Evolutionary conservation across 2,888 invertebrate species (phyloP).

Genomic region (Tetropium fuscum): DNA sequence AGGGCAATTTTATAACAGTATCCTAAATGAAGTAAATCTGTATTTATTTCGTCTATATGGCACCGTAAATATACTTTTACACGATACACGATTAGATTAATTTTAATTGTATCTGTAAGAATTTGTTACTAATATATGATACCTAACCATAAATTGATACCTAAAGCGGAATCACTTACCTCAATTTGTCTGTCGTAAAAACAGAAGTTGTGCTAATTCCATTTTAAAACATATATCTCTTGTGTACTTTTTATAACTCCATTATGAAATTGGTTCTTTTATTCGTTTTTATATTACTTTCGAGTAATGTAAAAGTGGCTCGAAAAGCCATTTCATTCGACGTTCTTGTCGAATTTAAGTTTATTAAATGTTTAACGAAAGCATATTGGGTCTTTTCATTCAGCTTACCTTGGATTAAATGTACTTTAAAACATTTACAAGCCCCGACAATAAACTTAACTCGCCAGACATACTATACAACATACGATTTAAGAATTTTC

Average conservation of each 20-base stretch:
- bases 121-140: too few relatives aligned
- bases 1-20: too few relatives aligned
- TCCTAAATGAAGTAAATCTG: too few relatives aligned
- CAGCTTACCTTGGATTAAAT: slow-evolving; percentile 20
- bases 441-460: too few relatives aligned
- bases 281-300: slow-evolving; percentile 22
- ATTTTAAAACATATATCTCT: slow-evolving; percentile 1
- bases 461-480: too few relatives aligned
- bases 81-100: too few relatives aligned
- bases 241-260: slow-evolving; percentile 4
- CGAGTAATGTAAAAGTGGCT: slow-evolving; percentile 18
- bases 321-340: slow-evolving; percentile 22
- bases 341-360: slow-evolving; percentile 27
- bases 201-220: neutral
- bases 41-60: too few relatives aligned
- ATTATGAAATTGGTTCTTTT: slow-evolving; percentile 18
- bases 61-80: too few relatives aligned
- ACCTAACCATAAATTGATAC: too few relatives aligned
- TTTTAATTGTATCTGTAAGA: too few relatives aligned
- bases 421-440: slow-evolving; percentile 2
- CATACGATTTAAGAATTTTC: too few relatives aligned
- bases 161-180: neutral
- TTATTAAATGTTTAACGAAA: slow-evolving; percentile 23
- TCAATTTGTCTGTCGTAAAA: neutral
- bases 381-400: slow-evolving; percentile 13